Evolutionary conservation across 2,888 invertebrate genomes (phyloP).

Genomic region (Helleia helle): DNA sequence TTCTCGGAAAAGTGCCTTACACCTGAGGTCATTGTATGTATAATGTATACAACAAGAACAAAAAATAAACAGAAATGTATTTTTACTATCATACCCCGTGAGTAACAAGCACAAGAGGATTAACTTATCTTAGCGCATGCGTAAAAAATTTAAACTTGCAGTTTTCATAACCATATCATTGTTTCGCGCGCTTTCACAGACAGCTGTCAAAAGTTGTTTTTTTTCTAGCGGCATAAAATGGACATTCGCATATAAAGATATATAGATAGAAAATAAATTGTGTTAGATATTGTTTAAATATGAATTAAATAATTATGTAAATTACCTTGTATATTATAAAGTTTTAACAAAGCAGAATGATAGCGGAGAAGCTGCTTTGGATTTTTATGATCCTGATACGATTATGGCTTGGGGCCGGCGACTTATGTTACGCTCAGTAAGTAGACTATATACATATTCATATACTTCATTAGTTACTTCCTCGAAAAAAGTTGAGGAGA

Average conservation of each 20-base stretch:
- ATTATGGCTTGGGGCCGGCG: constrained; percentile 59
- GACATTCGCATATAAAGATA: constrained; percentile 13
- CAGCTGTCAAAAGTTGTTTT: constrained; percentile 31
- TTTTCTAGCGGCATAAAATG: constrained; percentile 18
- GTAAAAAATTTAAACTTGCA: constrained; percentile 17
- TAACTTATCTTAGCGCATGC: constrained; percentile 18
- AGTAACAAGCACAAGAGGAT: neutral
- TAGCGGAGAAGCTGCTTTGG: constrained; percentile 49
- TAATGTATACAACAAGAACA: too few relatives aligned
- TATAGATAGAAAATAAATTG: constrained; percentile 15
- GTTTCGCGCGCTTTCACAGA: constrained; percentile 46
- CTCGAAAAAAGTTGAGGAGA: too few relatives aligned
- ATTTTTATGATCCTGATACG: constrained; percentile 47
- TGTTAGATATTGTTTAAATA: constrained; percentile 13
- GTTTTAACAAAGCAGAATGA: constrained; percentile 33
- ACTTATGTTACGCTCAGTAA: constrained; percentile 68
- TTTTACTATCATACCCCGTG: too few relatives aligned
- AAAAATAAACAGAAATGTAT: too few relatives aligned
- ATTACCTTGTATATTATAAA: constrained; percentile 20
- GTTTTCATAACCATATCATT: constrained; percentile 39
- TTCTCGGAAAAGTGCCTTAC: too few relatives aligned
- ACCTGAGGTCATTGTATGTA: too few relatives aligned
- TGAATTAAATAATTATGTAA: constrained; percentile 10
- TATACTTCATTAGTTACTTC: too few relatives aligned
- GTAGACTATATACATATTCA: too few relatives aligned